phyloP scores from a whole-genome alignment of 2,797 vertebrate genomes.

The Cynodonichthys magdalenae region DNA sequence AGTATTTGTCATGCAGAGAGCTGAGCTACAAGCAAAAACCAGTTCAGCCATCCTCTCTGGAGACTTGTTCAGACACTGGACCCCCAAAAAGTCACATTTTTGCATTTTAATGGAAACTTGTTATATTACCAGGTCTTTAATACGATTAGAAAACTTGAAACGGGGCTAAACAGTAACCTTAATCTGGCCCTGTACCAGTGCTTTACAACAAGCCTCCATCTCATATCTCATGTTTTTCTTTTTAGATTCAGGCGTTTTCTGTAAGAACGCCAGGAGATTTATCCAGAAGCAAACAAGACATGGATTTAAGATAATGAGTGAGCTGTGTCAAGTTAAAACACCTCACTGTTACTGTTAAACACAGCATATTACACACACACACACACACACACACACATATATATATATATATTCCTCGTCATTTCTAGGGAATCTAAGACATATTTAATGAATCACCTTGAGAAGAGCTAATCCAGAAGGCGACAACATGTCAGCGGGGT shows the following conservation, averaged over 20 bases:
- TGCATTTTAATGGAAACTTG: neutral
- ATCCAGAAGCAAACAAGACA: slow-evolving; percentile 27
- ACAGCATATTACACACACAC: neutral
- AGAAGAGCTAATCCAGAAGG: slow-evolving; percentile 87
- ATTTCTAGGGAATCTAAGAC: no score
- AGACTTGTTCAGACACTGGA: no score
- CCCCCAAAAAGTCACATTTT: neutral
- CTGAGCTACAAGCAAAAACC: neutral
- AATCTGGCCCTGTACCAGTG: neutral
- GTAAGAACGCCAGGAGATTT: slow-evolving; percentile 19
- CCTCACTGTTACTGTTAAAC: neutral
- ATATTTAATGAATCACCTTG: slow-evolving; percentile 71
- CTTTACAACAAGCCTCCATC: neutral
- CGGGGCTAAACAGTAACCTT: neutral
- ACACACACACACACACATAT: no score
- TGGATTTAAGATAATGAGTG: slow-evolving; percentile 11
- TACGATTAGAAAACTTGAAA: neutral
- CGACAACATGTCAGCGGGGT: slow-evolving; percentile 73
- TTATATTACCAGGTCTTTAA: no score
- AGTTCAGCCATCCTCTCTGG: no score
- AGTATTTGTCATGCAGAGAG: no score
- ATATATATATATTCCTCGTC: no score
- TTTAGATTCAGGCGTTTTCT: slow-evolving; percentile 3
- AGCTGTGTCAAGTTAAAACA: slow-evolving; percentile 54
- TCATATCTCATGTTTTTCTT: slow-evolving; percentile 18